Percentiles rank a stretch among this genome's conserved stretches.
Evolutionary conservation across 2,113 vertebrate species (phyloP).

Genomic region (Falcunculus frontatus): DNA sequence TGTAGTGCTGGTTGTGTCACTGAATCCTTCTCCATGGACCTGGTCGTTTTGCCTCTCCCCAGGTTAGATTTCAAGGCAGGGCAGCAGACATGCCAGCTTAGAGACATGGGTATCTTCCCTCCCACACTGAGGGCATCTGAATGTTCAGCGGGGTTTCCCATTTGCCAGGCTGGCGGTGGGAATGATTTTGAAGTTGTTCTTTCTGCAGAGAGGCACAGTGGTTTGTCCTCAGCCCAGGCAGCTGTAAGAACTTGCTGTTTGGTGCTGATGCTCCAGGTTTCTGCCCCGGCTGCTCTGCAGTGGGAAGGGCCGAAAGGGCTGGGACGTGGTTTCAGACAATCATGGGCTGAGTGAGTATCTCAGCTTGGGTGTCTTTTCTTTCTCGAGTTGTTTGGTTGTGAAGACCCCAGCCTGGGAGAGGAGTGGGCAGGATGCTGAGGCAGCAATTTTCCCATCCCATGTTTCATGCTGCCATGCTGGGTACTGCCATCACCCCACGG

Average conservation of each 20-base stretch:
- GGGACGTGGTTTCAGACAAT: background rate
- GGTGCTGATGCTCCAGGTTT: background rate
- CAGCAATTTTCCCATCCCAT: background rate
- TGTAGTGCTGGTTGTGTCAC: background rate
- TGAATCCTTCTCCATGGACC: background rate
- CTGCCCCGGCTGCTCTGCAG: background rate
- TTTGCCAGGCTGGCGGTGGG: background rate
- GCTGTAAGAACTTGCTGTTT: background rate
- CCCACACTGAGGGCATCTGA: background rate
- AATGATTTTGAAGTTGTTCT: background rate
- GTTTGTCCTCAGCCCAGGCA: background rate
- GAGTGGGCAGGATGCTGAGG: background rate
- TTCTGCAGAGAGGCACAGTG: background rate
- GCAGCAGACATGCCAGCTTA: background rate
- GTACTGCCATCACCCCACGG: background rate
- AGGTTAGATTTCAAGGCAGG: background rate
- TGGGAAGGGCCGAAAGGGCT: background rate
- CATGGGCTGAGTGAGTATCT: background rate
- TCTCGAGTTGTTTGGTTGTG: background rate
- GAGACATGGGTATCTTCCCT: background rate
- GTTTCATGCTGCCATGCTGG: background rate
- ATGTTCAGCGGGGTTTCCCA: background rate
- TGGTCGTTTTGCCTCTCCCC: background rate
- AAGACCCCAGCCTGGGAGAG: background rate
- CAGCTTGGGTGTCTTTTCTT: background rate